Percentiles rank a stretch among this genome's conserved stretches.
Conservation (phyloP, 2,888 invertebrate species). For the Sabatieria punctata region DNA sequence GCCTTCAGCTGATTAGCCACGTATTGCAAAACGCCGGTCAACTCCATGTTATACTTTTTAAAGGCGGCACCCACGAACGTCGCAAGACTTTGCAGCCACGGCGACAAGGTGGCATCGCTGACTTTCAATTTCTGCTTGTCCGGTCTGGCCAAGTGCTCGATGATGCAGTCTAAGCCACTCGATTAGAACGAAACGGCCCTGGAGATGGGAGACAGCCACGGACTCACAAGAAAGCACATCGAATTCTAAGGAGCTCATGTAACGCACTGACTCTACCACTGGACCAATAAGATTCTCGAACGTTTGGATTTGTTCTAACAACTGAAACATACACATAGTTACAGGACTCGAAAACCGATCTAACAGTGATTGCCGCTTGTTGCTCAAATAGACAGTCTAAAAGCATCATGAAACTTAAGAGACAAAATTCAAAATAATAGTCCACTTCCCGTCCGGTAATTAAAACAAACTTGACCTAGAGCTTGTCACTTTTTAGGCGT, state of each 20-base stretch:
- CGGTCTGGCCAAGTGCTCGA: constrained; percentile 70
- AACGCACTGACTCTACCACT: constrained; percentile 92
- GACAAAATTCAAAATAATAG: no score
- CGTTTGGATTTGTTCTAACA: constrained; percentile 63
- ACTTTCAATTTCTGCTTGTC: constrained; percentile 54
- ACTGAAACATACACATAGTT: constrained; percentile 33
- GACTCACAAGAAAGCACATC: constrained; percentile 66
- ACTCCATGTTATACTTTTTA: constrained; percentile 89
- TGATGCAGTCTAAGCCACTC: constrained; percentile 54
- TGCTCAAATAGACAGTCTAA: neutral
- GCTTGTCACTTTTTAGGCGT: no score
- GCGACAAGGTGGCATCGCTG: constrained; percentile 72
- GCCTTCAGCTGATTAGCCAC: constrained; percentile 90
- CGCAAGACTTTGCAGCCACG: constrained; percentile 50
- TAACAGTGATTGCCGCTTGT: neutral
- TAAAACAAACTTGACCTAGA: no score
- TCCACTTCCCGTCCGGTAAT: no score
- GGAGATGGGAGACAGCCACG: neutral
- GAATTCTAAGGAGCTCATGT: constrained; percentile 78
- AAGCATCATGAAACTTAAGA: neutral
- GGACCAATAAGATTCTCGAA: constrained; percentile 87
- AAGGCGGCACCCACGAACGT: constrained; percentile 88
- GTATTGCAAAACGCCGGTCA: constrained; percentile 84
- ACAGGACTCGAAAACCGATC: constrained; percentile 1
- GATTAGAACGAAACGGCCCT: constrained; percentile 2